These are phyloP conservation scores for Bombus soroeensis DNA, from an alignment of 1,140 invertebrate species.

Conservation along the genomic window DNA sequence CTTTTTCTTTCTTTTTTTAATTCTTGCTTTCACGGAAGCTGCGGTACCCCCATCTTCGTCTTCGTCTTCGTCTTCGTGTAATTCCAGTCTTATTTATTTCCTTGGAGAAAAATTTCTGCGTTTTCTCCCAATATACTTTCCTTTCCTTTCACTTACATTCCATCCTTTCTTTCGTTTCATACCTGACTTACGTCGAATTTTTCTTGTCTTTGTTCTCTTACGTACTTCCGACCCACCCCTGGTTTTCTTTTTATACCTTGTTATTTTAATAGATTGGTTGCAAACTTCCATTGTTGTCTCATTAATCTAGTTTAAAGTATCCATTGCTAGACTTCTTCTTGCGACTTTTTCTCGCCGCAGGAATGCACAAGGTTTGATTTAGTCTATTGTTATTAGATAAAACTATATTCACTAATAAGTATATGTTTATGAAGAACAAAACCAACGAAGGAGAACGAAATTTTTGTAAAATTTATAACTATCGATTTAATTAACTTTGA, in stretches of 20 bases:
- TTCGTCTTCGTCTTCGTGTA: not conserved
- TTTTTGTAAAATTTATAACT: too few relatives aligned
- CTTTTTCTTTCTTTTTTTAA: not conserved
- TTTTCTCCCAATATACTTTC: not conserved
- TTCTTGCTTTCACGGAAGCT: not conserved
- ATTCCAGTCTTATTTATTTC: slow-evolving; percentile 6
- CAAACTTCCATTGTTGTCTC: not conserved
- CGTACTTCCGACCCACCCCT: not conserved
- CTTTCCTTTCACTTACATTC: not conserved
- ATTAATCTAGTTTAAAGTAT: too few relatives aligned
- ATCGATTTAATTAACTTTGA: too few relatives aligned
- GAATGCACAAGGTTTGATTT: too few relatives aligned
- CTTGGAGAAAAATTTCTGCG: not conserved
- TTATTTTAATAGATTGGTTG: not conserved
- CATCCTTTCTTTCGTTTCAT: not conserved
- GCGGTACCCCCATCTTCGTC: not conserved
- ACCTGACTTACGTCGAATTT: not conserved
- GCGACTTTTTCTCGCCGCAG: accelerated
- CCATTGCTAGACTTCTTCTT: not conserved
- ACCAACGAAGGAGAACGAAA: too few relatives aligned
- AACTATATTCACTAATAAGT: too few relatives aligned
- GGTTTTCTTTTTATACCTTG: not conserved
- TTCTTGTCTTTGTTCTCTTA: too few relatives aligned
- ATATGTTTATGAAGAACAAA: too few relatives aligned
- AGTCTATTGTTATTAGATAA: too few relatives aligned